phyloP scores from a whole-genome alignment of 2,888 invertebrate species.

The Drosophila picticornis region DNA sequence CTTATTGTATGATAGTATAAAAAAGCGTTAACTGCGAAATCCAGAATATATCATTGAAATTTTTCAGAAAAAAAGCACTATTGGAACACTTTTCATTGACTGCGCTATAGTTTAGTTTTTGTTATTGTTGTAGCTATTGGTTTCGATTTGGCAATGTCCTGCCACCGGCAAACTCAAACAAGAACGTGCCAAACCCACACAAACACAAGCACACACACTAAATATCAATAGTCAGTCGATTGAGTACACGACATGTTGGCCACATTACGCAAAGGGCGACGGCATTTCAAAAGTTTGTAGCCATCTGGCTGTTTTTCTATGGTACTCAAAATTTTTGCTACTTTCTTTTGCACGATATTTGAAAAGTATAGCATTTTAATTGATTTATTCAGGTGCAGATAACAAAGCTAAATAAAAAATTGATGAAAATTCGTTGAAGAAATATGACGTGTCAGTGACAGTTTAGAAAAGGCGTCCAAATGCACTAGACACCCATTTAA shows the following conservation, averaged over 20 bases:
- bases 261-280: not conserved
- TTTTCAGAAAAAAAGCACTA: not conserved
- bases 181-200: constrained; percentile 4
- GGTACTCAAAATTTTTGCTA: constrained; percentile 1
- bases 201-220: constrained; percentile 5
- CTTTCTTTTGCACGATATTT: not conserved
- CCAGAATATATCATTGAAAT: not conserved
- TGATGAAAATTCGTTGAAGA: not conserved
- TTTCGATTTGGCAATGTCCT: constrained; percentile 26
- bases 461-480: constrained; percentile 1
- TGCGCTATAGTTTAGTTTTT: not conserved
- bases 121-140: constrained; percentile 13
- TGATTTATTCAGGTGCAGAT: not conserved
- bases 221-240: constrained; percentile 13
- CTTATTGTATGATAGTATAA: not conserved
- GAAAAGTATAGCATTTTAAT: constrained; percentile 17
- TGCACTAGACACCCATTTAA: not conserved
- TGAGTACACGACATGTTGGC: constrained; percentile 40
- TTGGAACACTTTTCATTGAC: not conserved
- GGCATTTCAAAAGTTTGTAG: constrained; percentile 23
- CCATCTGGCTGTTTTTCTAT: constrained; percentile 26
- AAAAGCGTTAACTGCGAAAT: not conserved
- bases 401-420: not conserved
- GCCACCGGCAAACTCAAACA: constrained; percentile 5
- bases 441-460: not conserved